A percentile compares a stretch with the other conserved stretches of the same genome.
These are phyloP conservation scores for Lasius fuliginosus DNA, from an alignment of 2,888 invertebrate species.

Conservation along the genomic window DNA sequence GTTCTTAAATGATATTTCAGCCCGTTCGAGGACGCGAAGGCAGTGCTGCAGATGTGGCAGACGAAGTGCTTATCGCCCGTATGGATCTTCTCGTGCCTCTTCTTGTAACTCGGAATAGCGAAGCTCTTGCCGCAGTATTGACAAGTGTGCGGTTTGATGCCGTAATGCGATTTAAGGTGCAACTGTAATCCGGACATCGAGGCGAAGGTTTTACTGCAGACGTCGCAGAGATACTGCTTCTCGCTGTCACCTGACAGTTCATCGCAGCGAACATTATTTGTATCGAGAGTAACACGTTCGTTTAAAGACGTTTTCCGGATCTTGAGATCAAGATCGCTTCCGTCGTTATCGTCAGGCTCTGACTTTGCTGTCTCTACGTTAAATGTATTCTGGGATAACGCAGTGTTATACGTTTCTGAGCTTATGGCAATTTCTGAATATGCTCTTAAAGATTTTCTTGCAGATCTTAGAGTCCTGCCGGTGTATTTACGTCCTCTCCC, in stretches of 20 bases:
- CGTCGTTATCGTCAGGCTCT: neutral
- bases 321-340: neutral
- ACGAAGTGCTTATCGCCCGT: slow-evolving; percentile 68
- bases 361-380: neutral
- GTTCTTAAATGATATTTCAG: slow-evolving; percentile 73
- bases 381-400: neutral
- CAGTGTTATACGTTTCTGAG: neutral
- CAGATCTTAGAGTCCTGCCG: neutral
- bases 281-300: neutral
- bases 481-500: neutral
- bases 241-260: slow-evolving; percentile 21
- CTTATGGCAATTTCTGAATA: neutral
- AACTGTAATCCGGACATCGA: slow-evolving; percentile 74
- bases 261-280: neutral
- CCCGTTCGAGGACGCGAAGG: slow-evolving; percentile 76
- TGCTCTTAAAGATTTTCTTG: neutral
- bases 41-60: slow-evolving; percentile 75
- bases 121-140: slow-evolving; percentile 75
- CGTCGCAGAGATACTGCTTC: slow-evolving; percentile 72
- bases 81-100: slow-evolving; percentile 76
- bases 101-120: slow-evolving; percentile 74
- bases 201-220: slow-evolving; percentile 76
- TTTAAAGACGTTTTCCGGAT: neutral
- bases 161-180: slow-evolving; percentile 74
- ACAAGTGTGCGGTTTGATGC: slow-evolving; percentile 71